Evolutionary conservation across 64 coral and sea anemone species (phyloP), one percentile per base, ranked within the genome.

Genomic region (Dendronephthya gigantea): DNA sequence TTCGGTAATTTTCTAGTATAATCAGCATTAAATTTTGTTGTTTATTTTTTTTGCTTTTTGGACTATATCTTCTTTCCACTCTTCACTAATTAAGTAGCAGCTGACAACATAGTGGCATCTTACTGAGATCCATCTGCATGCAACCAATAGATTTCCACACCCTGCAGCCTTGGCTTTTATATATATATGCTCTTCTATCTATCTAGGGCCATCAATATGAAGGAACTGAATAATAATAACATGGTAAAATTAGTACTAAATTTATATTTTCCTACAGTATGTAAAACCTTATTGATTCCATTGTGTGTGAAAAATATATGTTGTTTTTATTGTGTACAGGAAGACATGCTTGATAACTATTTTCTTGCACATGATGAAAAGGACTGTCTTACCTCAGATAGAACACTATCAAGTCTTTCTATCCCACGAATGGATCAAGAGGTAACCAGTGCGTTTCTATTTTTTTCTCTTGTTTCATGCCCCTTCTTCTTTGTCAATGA

Each of bases 371-470:
- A 90, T 49, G 87, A 93, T 79, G 83, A 86, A 13, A 50, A 84
- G 16, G 85, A 87, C 48, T 93, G 91, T 87, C 23, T 90, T 31
- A 93, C 91, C 16, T 93, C 91, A 22, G 91, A 93, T 58, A 82
- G 85, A 37, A 93, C 91, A 47, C 88, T 93, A 1, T 55, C 91
- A 25, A 89, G 85, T 36, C 81, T 90, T 31, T 84, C 84, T 23
- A 87, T 85, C 33, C 91, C 91, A 83, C 82, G 37, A 9, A 93
- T 93, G 91, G 91, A 93, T 76, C 91, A 93, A 70, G 72, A 90
- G 40, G 91, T 93, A 62, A 62, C 13, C 50, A 16, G 50, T 8
- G 1, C 23, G 50, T 52, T n/a, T n/a, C n/a, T n/a, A n/a, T n/a
- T n/a, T n/a, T n/a, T n/a, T n/a, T n/a, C n/a, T n/a, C n/a, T n/a